Percentiles rank a stretch among this genome's conserved stretches.
Conservation (phyloP, 2,797 vertebrate species). For the Pangasius sanitwongsei region DNA sequence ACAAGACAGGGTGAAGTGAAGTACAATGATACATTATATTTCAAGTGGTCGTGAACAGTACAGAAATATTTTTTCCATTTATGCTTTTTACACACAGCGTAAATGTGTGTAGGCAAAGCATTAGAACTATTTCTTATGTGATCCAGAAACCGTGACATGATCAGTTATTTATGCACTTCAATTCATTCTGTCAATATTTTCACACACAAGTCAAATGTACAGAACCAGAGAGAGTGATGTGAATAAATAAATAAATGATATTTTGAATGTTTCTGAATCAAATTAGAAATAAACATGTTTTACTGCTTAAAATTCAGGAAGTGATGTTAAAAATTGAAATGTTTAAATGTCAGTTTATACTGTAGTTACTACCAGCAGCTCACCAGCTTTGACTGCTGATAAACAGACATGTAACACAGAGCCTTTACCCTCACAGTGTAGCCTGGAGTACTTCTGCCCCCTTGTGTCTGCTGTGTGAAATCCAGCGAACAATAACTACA, state of each 20-base stretch:
- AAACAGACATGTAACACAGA: not conserved
- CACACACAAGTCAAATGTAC: not conserved
- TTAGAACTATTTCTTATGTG: not conserved
- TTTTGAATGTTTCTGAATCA: not conserved
- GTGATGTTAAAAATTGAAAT: not conserved
- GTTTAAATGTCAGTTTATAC: not conserved
- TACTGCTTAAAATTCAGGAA: not conserved
- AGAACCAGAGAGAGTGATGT: not conserved
- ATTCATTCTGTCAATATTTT: not conserved
- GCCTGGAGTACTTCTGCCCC: slow-evolving; percentile 76
- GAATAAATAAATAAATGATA: not conserved
- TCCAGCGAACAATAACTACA: not conserved
- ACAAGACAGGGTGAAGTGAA: not conserved
- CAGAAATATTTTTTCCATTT: not conserved
- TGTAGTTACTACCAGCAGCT: not conserved
- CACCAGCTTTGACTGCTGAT: not conserved
- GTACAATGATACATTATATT: not conserved
- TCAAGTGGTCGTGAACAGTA: not conserved
- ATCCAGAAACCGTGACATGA: not conserved
- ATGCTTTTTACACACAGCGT: not conserved
- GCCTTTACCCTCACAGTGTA: not conserved
- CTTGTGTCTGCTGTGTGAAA: slow-evolving; percentile 65
- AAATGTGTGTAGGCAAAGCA: not conserved
- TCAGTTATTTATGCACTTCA: not conserved
- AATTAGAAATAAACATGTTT: not conserved